Conservation (phyloP, 2,113 vertebrate genomes). For the Cebidichthys violaceus region DNA sequence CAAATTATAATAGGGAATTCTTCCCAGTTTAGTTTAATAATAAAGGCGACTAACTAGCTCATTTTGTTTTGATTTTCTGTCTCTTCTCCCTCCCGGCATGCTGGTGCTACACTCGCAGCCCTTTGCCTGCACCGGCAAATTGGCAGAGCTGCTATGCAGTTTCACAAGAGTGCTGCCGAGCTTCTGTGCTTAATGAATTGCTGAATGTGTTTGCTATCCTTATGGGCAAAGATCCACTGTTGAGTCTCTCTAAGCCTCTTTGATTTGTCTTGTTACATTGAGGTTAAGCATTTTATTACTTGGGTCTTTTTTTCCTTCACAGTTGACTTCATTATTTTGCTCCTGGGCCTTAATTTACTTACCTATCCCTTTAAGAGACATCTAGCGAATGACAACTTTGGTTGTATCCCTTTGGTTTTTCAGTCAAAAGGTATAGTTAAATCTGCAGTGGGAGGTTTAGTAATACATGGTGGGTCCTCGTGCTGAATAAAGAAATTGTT, state of each 20-base stretch:
- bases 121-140: constrained; percentile 68
- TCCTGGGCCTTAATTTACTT: constrained; percentile 66
- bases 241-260: constrained; percentile 69
- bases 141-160: constrained; percentile 73
- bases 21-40: constrained; percentile 71
- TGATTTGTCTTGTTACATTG: constrained; percentile 79
- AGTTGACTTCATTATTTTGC: constrained; percentile 76
- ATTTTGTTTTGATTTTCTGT: constrained; percentile 61
- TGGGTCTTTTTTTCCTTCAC: constrained; percentile 53
- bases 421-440: constrained; percentile 12
- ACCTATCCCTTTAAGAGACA: constrained; percentile 59
- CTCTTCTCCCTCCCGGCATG: constrained; percentile 35
- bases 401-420: constrained; percentile 29
- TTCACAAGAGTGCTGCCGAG: constrained; percentile 70
- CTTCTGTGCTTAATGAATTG: constrained; percentile 81
- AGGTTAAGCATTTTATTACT: constrained; percentile 83
- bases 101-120: constrained; percentile 54
- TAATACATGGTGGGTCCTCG: neutral
- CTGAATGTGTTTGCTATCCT: constrained; percentile 78
- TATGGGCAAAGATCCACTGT: constrained; percentile 75
- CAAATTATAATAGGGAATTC: constrained; percentile 63
- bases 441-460: neutral
- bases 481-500: neutral
- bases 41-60: constrained; percentile 68
- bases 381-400: constrained; percentile 17